Evolutionary conservation across 2,888 invertebrate genomes (phyloP).

Genomic region (Coronaproctus castanopsis): DNA sequence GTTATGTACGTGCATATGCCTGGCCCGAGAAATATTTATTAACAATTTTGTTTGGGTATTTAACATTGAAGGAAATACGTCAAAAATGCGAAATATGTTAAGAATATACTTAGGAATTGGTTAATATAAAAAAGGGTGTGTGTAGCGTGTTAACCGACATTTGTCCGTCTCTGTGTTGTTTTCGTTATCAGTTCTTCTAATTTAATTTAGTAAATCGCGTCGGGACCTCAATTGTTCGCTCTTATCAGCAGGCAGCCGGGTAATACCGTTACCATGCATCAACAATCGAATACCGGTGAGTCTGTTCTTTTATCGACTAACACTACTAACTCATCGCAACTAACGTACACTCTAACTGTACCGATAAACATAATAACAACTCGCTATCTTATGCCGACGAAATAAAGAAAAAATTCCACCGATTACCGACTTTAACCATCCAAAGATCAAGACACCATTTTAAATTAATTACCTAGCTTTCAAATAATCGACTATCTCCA

Average conservation of each 20-base stretch:
- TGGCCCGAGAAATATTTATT: too few species aligned
- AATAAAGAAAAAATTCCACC: background rate
- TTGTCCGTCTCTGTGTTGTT: background rate
- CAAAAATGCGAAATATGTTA: too few species aligned
- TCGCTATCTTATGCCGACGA: background rate
- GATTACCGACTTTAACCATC: background rate
- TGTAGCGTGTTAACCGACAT: background rate
- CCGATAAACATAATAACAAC: background rate
- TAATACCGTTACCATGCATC: background rate
- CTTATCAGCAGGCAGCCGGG: background rate
- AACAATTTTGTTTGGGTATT: too few species aligned
- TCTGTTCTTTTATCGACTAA: background rate
- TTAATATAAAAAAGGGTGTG: background rate
- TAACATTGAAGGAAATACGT: too few species aligned
- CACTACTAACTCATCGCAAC: background rate
- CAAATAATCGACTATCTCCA: background rate
- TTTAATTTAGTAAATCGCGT: background rate
- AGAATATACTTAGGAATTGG: too few species aligned
- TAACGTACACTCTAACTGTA: background rate
- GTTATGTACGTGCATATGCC: too few species aligned
- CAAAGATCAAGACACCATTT: background rate
- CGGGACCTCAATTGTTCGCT: background rate
- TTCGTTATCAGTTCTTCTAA: background rate
- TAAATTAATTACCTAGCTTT: background rate
- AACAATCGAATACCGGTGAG: background rate